Evolutionary conservation across 2,888 invertebrate species (phyloP).

Genomic region (Teleiodes luculella): DNA sequence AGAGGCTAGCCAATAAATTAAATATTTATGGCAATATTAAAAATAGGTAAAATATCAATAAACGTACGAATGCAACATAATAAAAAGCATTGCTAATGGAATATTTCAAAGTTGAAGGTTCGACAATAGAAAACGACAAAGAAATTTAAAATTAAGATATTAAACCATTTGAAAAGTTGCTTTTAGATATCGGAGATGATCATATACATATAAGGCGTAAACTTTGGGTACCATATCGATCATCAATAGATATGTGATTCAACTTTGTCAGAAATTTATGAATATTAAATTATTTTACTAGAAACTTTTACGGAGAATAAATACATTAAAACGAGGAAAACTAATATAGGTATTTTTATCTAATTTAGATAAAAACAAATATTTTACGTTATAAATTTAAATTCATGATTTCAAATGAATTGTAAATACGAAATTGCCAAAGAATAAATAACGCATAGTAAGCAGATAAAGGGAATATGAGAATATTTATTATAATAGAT

Average conservation of each 20-base stretch:
- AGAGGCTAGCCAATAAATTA: slow-evolving; percentile 64
- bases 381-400: not conserved
- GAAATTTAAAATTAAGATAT: slow-evolving; percentile 23
- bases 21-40: slow-evolving; percentile 70
- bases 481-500: slow-evolving; percentile 5
- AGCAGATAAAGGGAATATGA: not conserved
- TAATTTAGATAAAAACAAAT: too few species aligned
- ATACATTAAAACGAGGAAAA: too few species aligned
- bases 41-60: slow-evolving; percentile 67
- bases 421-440: not conserved
- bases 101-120: slow-evolving; percentile 30
- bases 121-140: slow-evolving; percentile 15
- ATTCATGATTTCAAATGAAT: not conserved
- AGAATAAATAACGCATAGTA: not conserved
- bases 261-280: too few species aligned
- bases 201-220: not conserved
- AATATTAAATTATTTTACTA: too few species aligned
- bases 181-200: not conserved
- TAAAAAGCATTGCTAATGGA: slow-evolving; percentile 47
- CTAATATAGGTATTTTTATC: too few species aligned
- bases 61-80: slow-evolving; percentile 45
- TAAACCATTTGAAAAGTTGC: not conserved
- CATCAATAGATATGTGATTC: too few species aligned
- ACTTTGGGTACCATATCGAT: too few species aligned
- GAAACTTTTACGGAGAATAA: not conserved